These are phyloP conservation scores for Hozukius guyotensis DNA, from an alignment of 2,797 vertebrate species.

Conservation along the genomic window DNA sequence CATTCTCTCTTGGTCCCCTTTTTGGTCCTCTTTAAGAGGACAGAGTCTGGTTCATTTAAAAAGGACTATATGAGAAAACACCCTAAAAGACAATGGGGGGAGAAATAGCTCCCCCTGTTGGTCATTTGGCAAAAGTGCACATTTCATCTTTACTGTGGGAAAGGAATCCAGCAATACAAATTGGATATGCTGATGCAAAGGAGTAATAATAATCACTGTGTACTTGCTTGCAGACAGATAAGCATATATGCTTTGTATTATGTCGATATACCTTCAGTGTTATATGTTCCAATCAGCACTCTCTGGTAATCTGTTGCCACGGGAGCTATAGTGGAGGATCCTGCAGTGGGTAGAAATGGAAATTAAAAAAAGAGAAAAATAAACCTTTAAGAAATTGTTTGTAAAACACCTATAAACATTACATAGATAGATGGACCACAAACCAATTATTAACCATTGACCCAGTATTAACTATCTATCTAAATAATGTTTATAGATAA, in stretches of 20 bases:
- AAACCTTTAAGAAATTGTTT: no score
- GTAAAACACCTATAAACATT: no score
- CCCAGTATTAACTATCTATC: no score
- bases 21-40: no score
- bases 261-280: constrained; percentile 68
- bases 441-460: no score
- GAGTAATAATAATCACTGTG: not conserved
- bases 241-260: not conserved
- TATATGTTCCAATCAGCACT: constrained; percentile 3
- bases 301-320: constrained; percentile 45
- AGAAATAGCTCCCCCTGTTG: constrained; percentile 66
- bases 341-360: constrained; percentile 26
- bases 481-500: no score
- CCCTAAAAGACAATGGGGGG: not conserved
- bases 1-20: no score
- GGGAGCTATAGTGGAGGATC: constrained; percentile 49
- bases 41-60: no score
- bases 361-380: no score
- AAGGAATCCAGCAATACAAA: not conserved
- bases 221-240: not conserved
- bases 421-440: no score
- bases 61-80: no score
- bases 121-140: constrained; percentile 36
- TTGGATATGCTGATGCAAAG: not conserved
- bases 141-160: not conserved